Evolutionary conservation across 2,113 vertebrate species (phyloP).

Genomic region (Pterocles orientalis): DNA sequence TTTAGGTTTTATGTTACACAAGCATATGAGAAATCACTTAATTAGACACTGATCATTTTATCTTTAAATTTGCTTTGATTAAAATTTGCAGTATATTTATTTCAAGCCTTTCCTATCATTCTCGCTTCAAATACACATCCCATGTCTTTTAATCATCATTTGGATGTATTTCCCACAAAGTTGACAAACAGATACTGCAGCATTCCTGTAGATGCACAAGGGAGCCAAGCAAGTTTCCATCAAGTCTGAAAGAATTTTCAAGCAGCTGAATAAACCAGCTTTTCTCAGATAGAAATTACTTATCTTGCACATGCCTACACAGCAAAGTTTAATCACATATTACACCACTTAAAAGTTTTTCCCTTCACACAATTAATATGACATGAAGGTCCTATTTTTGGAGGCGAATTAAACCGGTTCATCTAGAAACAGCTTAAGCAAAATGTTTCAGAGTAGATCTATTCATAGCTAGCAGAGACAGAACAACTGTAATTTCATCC

Average conservation of each 20-base stretch:
- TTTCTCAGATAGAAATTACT: not conserved
- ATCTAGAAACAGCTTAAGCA: not conserved
- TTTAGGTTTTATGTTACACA: not conserved
- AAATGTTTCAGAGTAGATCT: not conserved
- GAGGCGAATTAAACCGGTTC: not conserved
- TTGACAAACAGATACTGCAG: not conserved
- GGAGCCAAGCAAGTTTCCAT: not conserved
- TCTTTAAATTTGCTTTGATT: not conserved
- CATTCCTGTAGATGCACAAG: not conserved
- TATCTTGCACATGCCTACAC: not conserved
- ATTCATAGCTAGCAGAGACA: not conserved
- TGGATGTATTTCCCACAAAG: not conserved
- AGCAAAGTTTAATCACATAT: not conserved
- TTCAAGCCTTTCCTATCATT: not conserved
- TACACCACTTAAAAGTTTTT: not conserved
- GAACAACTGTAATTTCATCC: not conserved
- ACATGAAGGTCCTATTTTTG: not conserved
- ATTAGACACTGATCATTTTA: not conserved
- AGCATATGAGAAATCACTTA: not conserved
- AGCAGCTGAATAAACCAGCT: conserved; percentile 17
- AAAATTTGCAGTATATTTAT: not conserved
- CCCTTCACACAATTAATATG: not conserved
- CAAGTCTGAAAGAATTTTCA: not conserved
- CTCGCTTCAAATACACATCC: not conserved
- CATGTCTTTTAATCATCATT: not conserved